These are phyloP conservation scores for Fukomys damarensis DNA, from an alignment of 2,113 vertebrate species.

Conservation along the genomic window DNA sequence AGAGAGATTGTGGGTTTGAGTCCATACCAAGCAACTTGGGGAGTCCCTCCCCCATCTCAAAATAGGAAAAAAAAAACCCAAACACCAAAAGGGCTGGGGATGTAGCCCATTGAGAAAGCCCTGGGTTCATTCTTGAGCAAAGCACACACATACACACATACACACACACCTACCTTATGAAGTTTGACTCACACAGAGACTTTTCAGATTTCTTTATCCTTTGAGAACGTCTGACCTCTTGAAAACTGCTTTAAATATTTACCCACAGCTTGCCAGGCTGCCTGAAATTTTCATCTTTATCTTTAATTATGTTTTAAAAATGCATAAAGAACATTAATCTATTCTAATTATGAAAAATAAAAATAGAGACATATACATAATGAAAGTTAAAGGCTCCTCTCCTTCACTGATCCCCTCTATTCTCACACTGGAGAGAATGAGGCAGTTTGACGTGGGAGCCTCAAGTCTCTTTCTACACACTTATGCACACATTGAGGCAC, in stretches of 20 bases:
- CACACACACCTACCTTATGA: neutral
- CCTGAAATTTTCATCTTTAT: slow-evolving; percentile 45
- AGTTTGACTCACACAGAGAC: slow-evolving; percentile 1
- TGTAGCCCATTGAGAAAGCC: neutral
- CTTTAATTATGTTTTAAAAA: slow-evolving; percentile 64
- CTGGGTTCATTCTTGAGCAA: neutral
- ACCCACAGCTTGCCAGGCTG: neutral
- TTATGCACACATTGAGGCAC: neutral
- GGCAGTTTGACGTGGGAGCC: neutral
- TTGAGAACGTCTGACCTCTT: neutral
- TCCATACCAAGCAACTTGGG: neutral
- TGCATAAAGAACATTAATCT: neutral
- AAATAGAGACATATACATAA: neutral
- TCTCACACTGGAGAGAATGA: neutral
- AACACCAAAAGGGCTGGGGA: neutral
- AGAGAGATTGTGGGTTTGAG: neutral
- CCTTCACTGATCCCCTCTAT: neutral
- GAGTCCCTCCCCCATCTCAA: neutral
- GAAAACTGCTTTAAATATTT: slow-evolving; percentile 29
- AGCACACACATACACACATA: neutral
- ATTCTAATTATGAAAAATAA: neutral
- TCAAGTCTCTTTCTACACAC: neutral
- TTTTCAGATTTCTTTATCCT: slow-evolving; percentile 26
- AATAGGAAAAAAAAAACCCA: neutral
- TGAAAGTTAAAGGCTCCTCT: neutral